These are phyloP conservation scores for Tachystola acroxantha DNA, from an alignment of 2,888 invertebrate genomes.

Conservation along the genomic window DNA sequence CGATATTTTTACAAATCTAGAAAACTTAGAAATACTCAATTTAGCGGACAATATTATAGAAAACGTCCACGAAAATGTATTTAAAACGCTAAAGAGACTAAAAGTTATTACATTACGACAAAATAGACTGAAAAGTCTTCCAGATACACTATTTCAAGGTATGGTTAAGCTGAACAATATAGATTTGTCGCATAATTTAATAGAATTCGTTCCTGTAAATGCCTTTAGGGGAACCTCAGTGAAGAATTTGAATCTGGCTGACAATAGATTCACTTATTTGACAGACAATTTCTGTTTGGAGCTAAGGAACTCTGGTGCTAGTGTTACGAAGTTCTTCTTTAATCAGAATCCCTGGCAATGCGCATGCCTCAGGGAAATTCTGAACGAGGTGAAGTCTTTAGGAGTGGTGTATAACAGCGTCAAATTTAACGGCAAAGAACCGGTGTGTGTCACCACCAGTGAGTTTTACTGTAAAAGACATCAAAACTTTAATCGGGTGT, in stretches of 20 bases:
- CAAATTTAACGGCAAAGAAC: constrained; percentile 41
- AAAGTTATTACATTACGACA: constrained; percentile 40
- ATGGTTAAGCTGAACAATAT: constrained; percentile 38
- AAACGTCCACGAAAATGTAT: constrained; percentile 35
- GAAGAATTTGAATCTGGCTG: constrained; percentile 49
- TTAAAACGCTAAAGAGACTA: constrained; percentile 41
- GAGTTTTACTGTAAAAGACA: constrained; percentile 49
- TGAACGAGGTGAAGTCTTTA: constrained; percentile 46
- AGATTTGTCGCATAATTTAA: constrained; percentile 48
- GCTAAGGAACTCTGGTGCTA: constrained; percentile 45
- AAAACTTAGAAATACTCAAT: constrained; percentile 44
- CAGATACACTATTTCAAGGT: constrained; percentile 43
- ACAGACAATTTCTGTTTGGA: constrained; percentile 55
- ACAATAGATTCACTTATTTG: constrained; percentile 53
- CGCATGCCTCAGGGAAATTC: constrained; percentile 45
- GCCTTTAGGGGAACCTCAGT: constrained; percentile 45
- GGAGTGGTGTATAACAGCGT: constrained; percentile 41
- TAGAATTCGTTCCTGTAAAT: constrained; percentile 43
- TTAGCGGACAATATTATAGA: constrained; percentile 46
- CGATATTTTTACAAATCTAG: constrained; percentile 32
- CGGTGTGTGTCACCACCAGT: constrained; percentile 48
- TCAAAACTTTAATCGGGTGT: constrained; percentile 34
- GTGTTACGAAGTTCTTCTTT: constrained; percentile 47
- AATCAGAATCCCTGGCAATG: constrained; percentile 69
- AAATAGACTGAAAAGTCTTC: constrained; percentile 42